phyloP scores from a whole-genome alignment of 2,113 vertebrate species.

The Elachura formosa region DNA sequence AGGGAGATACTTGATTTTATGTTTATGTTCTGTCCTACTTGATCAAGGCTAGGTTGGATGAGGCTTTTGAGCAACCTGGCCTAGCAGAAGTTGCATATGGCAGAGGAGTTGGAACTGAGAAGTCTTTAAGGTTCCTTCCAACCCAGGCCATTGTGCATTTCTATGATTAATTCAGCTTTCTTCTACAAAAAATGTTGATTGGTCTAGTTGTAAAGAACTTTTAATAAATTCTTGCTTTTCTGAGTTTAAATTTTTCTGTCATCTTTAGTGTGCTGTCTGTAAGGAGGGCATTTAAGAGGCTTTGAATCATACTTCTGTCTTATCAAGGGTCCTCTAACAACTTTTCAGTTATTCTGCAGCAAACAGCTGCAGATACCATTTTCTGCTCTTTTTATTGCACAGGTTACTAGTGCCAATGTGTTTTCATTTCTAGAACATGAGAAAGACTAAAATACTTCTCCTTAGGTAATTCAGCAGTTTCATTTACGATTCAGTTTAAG shows the following conservation, averaged over 20 bases:
- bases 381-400: background rate
- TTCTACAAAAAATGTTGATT: background rate
- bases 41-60: background rate
- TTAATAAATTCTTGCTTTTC: background rate
- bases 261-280: background rate
- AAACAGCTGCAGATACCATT: background rate
- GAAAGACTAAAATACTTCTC: background rate
- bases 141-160: background rate
- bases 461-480: background rate
- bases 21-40: background rate
- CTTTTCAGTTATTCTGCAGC: background rate
- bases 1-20: background rate
- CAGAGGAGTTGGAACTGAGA: background rate
- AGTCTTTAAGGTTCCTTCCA: background rate
- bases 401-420: background rate
- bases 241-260: background rate
- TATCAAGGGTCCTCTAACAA: background rate
- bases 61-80: background rate
- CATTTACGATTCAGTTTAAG: background rate
- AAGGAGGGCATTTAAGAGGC: background rate
- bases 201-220: background rate
- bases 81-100: too few species aligned
- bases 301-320: background rate
- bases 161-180: background rate
- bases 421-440: background rate